A percentile compares a stretch with the other conserved stretches of the same genome.
Conservation (phyloP, 2,888 invertebrate genomes). For the Argyra leucocephala region DNA sequence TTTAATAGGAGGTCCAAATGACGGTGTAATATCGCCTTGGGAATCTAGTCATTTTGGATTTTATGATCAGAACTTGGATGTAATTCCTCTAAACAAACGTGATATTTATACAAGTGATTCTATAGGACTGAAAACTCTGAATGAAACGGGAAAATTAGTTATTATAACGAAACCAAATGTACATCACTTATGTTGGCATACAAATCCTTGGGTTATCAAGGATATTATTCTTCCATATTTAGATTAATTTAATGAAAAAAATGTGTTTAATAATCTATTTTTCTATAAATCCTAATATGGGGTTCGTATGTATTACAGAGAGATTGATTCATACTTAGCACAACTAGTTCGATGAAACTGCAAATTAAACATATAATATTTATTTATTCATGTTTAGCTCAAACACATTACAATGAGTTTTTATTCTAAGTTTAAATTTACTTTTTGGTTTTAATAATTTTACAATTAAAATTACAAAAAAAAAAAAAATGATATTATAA, state of each 20-base stretch:
- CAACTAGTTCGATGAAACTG: no score
- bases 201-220: constrained; percentile 54
- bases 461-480: no score
- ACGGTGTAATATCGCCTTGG: constrained; percentile 90
- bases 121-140: constrained; percentile 70
- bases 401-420: no score
- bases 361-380: no score
- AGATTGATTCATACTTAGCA: no score
- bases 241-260: constrained; percentile 33
- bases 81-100: constrained; percentile 59
- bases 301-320: no score
- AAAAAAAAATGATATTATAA: no score
- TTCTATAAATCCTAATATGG: no score
- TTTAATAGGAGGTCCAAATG: constrained; percentile 79
- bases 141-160: constrained; percentile 54
- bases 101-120: constrained; percentile 64
- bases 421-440: no score
- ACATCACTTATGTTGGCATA: constrained; percentile 76
- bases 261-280: no score
- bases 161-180: constrained; percentile 66
- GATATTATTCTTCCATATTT: constrained; percentile 40
- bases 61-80: constrained; percentile 60
- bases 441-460: no score
- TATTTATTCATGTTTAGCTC: no score
- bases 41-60: constrained; percentile 89